Conservation (phyloP, 2,888 invertebrate genomes). For the Zonitis immaculata region DNA sequence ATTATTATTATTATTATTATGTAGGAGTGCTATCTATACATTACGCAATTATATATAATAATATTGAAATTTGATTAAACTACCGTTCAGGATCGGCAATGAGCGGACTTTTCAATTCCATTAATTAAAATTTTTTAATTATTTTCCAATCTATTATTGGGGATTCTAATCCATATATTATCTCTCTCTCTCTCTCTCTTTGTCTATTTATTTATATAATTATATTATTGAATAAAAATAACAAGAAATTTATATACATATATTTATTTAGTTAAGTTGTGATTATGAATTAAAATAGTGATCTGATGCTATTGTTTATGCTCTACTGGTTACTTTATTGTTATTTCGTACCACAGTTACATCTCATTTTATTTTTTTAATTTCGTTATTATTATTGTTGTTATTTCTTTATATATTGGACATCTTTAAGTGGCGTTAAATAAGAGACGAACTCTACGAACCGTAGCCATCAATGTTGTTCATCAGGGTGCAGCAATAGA, state of each 20-base stretch:
- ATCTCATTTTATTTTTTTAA: conserved; percentile 31
- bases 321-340: conserved; percentile 19
- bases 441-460: conserved; percentile 37
- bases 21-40: conserved; percentile 30
- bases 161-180: conserved; percentile 1
- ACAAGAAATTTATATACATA: background rate
- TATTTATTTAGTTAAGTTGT: background rate
- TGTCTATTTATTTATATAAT: background rate
- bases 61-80: conserved; percentile 35
- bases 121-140: background rate
- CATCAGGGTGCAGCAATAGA: conserved; percentile 33
- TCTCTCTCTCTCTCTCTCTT: no score
- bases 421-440: conserved; percentile 42
- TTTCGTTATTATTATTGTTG: no score
- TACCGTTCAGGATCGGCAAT: conserved; percentile 10
- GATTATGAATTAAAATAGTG: conserved; percentile 13
- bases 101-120: conserved; percentile 7
- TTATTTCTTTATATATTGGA: conserved; percentile 39
- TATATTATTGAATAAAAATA: background rate
- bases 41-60: conserved; percentile 33
- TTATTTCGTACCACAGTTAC: background rate
- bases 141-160: background rate
- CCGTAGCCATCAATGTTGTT: conserved; percentile 36
- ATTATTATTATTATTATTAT: conserved; percentile 12
- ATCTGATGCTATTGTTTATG: conserved; percentile 28